A percentile compares a stretch with the other conserved stretches of the same genome.
phyloP scores from a whole-genome alignment of 2,113 vertebrate genomes.

The Microcebus griseorufus region DNA sequence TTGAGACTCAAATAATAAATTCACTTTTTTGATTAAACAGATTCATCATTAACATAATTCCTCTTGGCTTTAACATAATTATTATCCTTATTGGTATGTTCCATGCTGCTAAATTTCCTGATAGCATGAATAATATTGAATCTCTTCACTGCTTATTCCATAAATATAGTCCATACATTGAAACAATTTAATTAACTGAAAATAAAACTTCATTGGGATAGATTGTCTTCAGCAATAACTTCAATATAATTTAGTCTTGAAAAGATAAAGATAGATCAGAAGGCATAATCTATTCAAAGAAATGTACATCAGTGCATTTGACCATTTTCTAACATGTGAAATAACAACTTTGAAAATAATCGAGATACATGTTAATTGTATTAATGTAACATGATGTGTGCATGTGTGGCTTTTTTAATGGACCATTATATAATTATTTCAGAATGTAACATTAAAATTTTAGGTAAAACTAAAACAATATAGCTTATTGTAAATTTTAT shows the following conservation, averaged over 20 bases:
- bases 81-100: background rate
- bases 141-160: background rate
- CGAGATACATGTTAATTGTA: background rate
- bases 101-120: background rate
- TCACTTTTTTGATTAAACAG: background rate
- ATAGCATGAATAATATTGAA: background rate
- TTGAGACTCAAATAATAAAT: background rate
- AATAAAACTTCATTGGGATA: background rate
- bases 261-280: background rate
- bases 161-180: background rate
- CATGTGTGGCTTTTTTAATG: background rate
- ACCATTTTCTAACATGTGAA: background rate
- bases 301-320: background rate
- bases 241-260: background rate
- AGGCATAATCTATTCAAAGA: background rate
- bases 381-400: background rate
- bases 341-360: constrained; percentile 18
- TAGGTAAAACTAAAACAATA: background rate
- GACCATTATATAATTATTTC: background rate
- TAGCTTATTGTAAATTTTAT: background rate
- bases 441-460: constrained; percentile 24
- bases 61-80: background rate
- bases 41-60: background rate
- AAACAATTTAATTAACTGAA: background rate
- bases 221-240: background rate